Evolutionary conservation across 2,797 vertebrate genomes (phyloP).

Genomic region (Amphiprion clarkii): DNA sequence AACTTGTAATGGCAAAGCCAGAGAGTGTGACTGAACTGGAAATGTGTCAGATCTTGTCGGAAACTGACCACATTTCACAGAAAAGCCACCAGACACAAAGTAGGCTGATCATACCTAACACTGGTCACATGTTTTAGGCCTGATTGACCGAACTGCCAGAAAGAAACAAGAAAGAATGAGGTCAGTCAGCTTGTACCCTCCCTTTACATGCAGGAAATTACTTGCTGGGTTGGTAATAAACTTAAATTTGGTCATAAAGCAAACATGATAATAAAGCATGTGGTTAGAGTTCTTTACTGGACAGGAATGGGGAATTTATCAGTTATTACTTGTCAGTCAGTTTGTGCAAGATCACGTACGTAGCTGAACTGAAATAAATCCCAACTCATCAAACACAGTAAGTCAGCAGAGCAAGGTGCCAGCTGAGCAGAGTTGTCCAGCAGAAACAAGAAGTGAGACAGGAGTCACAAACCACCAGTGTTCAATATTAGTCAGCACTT

Average conservation of each 20-base stretch:
- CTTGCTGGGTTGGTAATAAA: background rate
- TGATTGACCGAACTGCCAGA: background rate
- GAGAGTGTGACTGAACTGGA: background rate
- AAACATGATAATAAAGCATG: background rate
- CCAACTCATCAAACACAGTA: slow-evolving; percentile 1
- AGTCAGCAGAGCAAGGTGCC: slow-evolving; percentile 46
- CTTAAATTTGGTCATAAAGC: background rate
- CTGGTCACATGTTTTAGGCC: slow-evolving; percentile 54
- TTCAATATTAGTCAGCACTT: slow-evolving; percentile 9
- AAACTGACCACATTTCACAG: background rate
- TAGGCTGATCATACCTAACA: slow-evolving; percentile 35
- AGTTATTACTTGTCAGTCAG: background rate
- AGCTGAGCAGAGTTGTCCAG: background rate
- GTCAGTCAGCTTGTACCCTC: slow-evolving; percentile 13
- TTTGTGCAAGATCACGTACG: background rate
- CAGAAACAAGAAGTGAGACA: slow-evolving; percentile 65
- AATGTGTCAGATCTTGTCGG: background rate
- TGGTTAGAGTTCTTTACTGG: background rate
- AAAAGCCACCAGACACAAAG: slow-evolving; percentile 20
- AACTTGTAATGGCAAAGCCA: background rate
- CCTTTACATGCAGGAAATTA: slow-evolving; percentile 1
- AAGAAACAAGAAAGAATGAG: background rate
- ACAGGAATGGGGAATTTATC: background rate
- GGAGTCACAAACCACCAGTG: background rate
- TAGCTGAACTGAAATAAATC: slow-evolving; percentile 17